Evolutionary conservation across 92 coral and sea anemone species (phyloP), one percentile per base, ranked within the genome.

Genomic region (Nematostella vectensis): DNA sequence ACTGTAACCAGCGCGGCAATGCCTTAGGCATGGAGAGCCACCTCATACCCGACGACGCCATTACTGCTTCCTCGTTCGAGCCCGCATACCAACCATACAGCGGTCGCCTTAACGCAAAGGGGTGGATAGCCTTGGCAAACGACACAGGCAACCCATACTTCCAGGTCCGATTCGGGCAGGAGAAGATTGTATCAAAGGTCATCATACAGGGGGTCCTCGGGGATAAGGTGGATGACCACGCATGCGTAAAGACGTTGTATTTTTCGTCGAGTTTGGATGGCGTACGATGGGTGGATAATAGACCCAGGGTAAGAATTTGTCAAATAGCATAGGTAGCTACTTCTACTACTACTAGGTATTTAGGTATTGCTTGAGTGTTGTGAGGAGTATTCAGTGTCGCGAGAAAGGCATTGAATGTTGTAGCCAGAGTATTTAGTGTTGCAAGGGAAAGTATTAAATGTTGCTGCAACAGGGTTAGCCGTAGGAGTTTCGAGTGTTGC

Each of bases 1-100:
- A 59, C 29, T 75, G 82, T 24, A 53, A 40, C 16, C 23, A 21
- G 1, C 24, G 49, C 6, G 58, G 58, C 1, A 27, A 24, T 4
- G 61, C 67, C 1, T 50, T 76, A 16, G 83, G 83, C 0, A 76
- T 76, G 77, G 21, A 45, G 21, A 62, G 23, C 17, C 55, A 47
- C 11, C 19, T 11, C 3, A 76, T 76, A 2, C 28, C 54, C 1
- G 58, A 76, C 70, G 17, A 25, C 1, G 65, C 67, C 31, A 50
- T 68, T 37, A 62, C 54, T 1, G 83, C 83, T 2, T 61, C 83
- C 26, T 68, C 83, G 2, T 30, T 29, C 38, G 48, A 31, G 21
- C 52, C 58, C 17, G 56, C 16, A 11, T 69, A 55, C 63, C 72
- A 57, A 25, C 67, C 77, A n/a, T 48, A 62, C 40, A 62, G 56